These are phyloP conservation scores for Drosophila arizonae DNA, from an alignment of 1,140 invertebrate genomes.

Conservation along the genomic window DNA sequence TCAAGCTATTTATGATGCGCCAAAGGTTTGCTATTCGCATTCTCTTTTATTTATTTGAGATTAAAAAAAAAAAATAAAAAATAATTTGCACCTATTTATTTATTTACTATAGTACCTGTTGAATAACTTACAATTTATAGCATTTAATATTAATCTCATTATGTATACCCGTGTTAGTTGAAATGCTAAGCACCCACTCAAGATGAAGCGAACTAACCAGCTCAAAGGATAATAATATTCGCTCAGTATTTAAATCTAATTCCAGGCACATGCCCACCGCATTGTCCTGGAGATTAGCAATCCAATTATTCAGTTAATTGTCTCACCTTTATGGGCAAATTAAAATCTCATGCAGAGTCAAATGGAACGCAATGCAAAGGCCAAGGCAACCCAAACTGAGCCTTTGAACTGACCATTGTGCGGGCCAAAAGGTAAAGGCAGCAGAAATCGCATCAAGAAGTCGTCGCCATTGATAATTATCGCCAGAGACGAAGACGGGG, in stretches of 20 bases:
- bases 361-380: slow-evolving; percentile 51
- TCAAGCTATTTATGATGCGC: too few species aligned
- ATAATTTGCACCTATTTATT: too few species aligned
- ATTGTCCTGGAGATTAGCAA: slow-evolving; percentile 67
- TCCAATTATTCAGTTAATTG: slow-evolving; percentile 81
- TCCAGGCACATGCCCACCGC: slow-evolving; percentile 38
- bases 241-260: slow-evolving; percentile 15
- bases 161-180: too few species aligned
- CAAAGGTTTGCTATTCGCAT: too few species aligned
- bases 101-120: too few species aligned
- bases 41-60: too few species aligned
- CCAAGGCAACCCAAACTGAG: slow-evolving; percentile 10
- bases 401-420: slow-evolving; percentile 51
- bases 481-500: slow-evolving; percentile 7
- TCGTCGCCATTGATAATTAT: slow-evolving; percentile 77
- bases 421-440: slow-evolving; percentile 41
- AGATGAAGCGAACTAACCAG: slow-evolving; percentile 40
- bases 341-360: slow-evolving; percentile 76
- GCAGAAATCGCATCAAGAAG: slow-evolving; percentile 76
- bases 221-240: slow-evolving; percentile 40
- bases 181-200: background rate
- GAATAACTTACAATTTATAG: too few species aligned
- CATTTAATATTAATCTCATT: too few species aligned
- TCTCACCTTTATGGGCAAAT: slow-evolving; percentile 80
- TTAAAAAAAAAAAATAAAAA: too few species aligned